Evolutionary conservation across 2,797 vertebrate genomes (phyloP).

Genomic region (Smutsia temminckii): DNA sequence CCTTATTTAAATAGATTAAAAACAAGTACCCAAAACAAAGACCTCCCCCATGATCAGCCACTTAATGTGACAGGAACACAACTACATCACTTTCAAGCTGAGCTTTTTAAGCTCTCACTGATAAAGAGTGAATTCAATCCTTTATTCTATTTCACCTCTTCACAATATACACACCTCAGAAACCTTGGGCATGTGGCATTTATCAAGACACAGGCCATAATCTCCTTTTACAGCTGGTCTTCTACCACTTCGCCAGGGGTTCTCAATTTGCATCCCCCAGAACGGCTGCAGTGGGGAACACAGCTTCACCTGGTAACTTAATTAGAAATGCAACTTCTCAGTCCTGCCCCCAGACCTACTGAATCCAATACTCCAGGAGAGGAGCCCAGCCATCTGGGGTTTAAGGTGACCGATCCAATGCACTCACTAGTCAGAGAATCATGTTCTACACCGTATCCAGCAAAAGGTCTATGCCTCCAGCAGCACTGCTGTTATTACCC

Average conservation of each 20-base stretch:
- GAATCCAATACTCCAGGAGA: background rate
- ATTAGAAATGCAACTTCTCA: background rate
- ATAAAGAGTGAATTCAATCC: background rate
- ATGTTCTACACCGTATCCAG: background rate
- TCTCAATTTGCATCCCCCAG: background rate
- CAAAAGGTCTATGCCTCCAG: background rate
- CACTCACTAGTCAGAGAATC: background rate
- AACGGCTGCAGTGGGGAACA: background rate
- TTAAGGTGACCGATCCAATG: background rate
- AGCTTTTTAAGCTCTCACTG: background rate
- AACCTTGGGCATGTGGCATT: background rate
- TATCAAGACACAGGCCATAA: background rate
- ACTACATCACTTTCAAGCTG: background rate
- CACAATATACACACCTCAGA: background rate
- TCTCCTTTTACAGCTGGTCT: background rate
- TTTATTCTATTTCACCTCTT: slow-evolving; percentile 30
- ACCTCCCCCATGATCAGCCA: background rate
- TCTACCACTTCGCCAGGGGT: background rate
- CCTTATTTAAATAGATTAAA: background rate
- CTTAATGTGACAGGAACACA: background rate
- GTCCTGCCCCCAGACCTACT: background rate
- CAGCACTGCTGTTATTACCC: slow-evolving; percentile 47
- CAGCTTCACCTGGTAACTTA: background rate
- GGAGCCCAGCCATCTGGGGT: background rate
- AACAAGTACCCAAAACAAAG: background rate